phyloP scores from a whole-genome alignment of 2,888 invertebrate species.

The Drepanosiphum platanoidis region DNA sequence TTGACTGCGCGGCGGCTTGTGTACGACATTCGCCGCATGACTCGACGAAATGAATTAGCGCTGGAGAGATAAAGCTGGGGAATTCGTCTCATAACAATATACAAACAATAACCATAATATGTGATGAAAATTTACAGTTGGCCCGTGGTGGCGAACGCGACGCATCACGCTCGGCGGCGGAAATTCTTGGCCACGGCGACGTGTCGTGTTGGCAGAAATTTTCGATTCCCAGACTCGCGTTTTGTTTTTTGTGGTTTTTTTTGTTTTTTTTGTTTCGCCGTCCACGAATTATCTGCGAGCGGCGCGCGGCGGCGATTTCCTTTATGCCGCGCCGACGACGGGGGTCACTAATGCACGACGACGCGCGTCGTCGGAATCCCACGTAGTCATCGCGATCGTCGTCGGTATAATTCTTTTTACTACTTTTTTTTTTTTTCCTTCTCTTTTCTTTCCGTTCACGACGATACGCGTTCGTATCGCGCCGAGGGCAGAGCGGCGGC shows the following conservation, averaged over 20 bases:
- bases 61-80: not conserved
- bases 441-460: not conserved
- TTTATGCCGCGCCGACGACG: constrained; percentile 40
- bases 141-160: not conserved
- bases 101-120: not conserved
- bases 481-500: not conserved
- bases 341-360: not conserved
- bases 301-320: not conserved
- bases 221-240: not conserved
- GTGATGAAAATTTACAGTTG: not conserved
- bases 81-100: not conserved
- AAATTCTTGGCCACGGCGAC: too few relatives aligned
- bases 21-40: not conserved
- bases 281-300: not conserved
- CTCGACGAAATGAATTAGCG: not conserved
- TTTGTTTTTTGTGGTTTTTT: not conserved
- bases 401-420: too few relatives aligned
- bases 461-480: not conserved
- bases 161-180: not conserved
- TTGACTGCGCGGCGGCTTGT: not conserved
- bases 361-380: constrained; percentile 18
- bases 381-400: not conserved
- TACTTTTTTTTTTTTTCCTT: not conserved
- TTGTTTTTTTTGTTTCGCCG: not conserved
- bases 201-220: too few relatives aligned